These are phyloP conservation scores for Hydrolagus affinis DNA, from an alignment of 2,113 vertebrate genomes.

Conservation along the genomic window DNA sequence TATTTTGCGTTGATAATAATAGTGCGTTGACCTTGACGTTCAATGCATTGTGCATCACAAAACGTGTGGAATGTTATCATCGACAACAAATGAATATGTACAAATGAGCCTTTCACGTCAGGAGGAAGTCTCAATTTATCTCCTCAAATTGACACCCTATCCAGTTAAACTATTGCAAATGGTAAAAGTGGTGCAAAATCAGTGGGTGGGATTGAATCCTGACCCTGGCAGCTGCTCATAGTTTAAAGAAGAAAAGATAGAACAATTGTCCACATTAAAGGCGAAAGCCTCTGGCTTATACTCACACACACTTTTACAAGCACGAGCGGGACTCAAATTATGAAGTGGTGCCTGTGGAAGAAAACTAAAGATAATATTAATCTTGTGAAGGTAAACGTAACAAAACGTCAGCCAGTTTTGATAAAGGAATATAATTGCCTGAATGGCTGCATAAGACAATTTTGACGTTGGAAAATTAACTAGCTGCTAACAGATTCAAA, in stretches of 20 bases:
- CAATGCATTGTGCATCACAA: background rate
- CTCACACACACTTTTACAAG: background rate
- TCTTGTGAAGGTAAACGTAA: background rate
- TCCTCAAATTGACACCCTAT: background rate
- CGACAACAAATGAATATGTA: no score
- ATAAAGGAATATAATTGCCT: background rate
- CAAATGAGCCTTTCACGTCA: no score
- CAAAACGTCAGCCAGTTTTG: background rate
- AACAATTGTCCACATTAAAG: background rate
- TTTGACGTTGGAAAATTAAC: background rate
- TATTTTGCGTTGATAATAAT: slow-evolving; percentile 13
- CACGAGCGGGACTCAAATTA: background rate
- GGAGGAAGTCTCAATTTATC: no score
- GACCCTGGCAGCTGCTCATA: background rate
- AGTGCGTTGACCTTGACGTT: slow-evolving; percentile 16
- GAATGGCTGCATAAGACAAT: background rate
- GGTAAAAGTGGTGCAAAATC: background rate
- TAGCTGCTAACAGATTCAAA: background rate
- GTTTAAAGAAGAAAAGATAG: no score
- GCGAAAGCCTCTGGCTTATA: background rate
- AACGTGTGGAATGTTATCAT: background rate
- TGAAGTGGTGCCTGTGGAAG: background rate
- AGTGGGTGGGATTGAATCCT: background rate
- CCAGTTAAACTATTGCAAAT: background rate
- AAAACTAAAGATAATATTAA: background rate